Conservation (phyloP, 2,888 invertebrate genomes). For the Erebia epiphron region DNA sequence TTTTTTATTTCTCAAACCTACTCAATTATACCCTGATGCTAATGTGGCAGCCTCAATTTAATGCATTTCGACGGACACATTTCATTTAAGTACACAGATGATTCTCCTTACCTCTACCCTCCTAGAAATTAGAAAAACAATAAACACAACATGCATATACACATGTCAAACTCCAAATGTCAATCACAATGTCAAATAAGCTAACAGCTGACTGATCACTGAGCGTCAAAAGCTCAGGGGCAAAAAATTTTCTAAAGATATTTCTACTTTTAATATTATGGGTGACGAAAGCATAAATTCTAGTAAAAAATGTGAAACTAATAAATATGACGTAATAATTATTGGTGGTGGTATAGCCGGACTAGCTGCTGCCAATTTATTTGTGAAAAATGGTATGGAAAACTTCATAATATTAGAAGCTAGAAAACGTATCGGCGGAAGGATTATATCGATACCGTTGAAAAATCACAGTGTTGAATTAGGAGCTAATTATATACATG, state of each 20-base stretch:
- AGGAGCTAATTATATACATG: constrained; percentile 97
- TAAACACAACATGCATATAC: too few relatives aligned
- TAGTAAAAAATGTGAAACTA: constrained; percentile 75
- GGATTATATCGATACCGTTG: constrained; percentile 89
- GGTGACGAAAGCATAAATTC: constrained; percentile 79
- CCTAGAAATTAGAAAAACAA: too few relatives aligned
- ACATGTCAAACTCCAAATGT: too few relatives aligned
- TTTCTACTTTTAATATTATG: constrained; percentile 69
- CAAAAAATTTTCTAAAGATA: constrained; percentile 58
- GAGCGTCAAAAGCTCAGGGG: constrained; percentile 63
- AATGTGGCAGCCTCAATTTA: too few relatives aligned
- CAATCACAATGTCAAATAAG: constrained; percentile 25
- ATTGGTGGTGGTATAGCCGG: constrained; percentile 95
- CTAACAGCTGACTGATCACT: constrained; percentile 68
- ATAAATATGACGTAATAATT: constrained; percentile 88
- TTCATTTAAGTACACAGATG: too few relatives aligned
- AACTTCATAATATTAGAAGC: constrained; percentile 93
- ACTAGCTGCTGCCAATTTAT: constrained; percentile 91
- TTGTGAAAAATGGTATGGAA: constrained; percentile 89
- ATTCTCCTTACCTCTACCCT: too few relatives aligned
- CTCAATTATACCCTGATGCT: too few relatives aligned
- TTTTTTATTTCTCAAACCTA: too few relatives aligned
- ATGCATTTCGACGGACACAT: too few relatives aligned
- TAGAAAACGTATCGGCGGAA: constrained; percentile 90
- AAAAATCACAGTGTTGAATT: constrained; percentile 88